phyloP scores from a whole-genome alignment of 1,140 invertebrate genomes.

The Drosophila leontia region DNA sequence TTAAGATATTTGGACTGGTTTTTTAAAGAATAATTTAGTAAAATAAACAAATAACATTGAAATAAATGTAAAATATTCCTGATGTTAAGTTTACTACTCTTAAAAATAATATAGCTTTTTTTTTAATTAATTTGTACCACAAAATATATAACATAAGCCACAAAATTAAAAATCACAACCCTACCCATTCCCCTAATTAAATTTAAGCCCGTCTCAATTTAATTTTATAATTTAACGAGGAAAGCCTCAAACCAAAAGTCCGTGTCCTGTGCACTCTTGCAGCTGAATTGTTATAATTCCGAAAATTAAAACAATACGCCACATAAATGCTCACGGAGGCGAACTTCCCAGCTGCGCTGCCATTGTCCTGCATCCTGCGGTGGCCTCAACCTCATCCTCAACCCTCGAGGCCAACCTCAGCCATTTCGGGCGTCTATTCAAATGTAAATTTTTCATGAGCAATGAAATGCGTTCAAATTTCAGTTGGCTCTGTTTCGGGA shows the following conservation, averaged over 20 bases:
- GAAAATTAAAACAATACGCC: constrained; percentile 82
- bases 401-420: constrained; percentile 10
- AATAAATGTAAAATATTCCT: too few relatives aligned
- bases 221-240: constrained; percentile 1
- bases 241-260: constrained; percentile 24
- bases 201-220: constrained; percentile 4
- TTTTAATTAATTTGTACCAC: too few relatives aligned
- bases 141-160: too few relatives aligned
- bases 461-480: constrained; percentile 69
- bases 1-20: too few relatives aligned
- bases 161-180: too few relatives aligned
- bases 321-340: constrained; percentile 75
- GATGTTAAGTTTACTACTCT: too few relatives aligned
- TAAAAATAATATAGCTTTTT: too few relatives aligned
- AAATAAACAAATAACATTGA: too few relatives aligned
- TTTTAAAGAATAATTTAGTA: too few relatives aligned
- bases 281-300: constrained; percentile 54
- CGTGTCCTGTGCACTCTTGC: constrained; percentile 46
- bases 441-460: constrained; percentile 82
- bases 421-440: constrained; percentile 63
- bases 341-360: constrained; percentile 66
- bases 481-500: constrained; percentile 51
- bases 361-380: constrained; percentile 69
- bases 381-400: constrained; percentile 16
- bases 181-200: too few relatives aligned